Evolutionary conservation across 2,888 invertebrate genomes (phyloP), one percentile per base, ranked within the genome.

Genomic region (Autographa pulchrina): DNA sequence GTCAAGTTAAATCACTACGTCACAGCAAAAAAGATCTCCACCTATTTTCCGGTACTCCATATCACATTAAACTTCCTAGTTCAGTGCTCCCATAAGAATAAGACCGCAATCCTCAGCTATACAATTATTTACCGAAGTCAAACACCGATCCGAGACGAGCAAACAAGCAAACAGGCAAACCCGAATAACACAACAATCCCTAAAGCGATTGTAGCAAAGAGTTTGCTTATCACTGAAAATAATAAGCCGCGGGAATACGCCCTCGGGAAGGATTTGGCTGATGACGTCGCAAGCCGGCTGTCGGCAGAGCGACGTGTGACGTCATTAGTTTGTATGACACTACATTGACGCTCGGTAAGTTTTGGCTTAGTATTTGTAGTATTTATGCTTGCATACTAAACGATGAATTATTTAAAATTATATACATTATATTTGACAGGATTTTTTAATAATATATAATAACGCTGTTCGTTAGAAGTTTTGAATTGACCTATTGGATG

Each of bases 151-250:
- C 13, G 16, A 16, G 63, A 59, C 35, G 68, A 76, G 67, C 69
- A 82, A 75, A 75, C 74, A 70, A 76, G 67, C 69, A 82, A 75
- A 75, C 74, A 70, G 9, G 25, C 20, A 59, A 58, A 61, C 52
- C 68, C 60, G 14, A 72, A 62, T 65, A 66, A 72, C 65, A 74
- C 74, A 75, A 78, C 68, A 72, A 79, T 75, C 75, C 62, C 66
- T 67, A 60, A 68, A 77, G 68, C 68, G 70, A 54, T 68, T 74
- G 48, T 41, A 60, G 20, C 41, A 56, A 60, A 76, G 70, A 78
- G 78, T 83, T 81, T 72, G 62, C 78, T 71, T 73, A 70, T 76
- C 62, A 67, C 54, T 32, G 68, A 60, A 64, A 35, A 63, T 81
- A 78, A 83, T 78, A 75, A 69, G 73, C 74, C 67, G 70, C 73